Conservation (phyloP, 37 sponge, comb jelly and placozoan genomes). For the Spongilla lacustris region DNA sequence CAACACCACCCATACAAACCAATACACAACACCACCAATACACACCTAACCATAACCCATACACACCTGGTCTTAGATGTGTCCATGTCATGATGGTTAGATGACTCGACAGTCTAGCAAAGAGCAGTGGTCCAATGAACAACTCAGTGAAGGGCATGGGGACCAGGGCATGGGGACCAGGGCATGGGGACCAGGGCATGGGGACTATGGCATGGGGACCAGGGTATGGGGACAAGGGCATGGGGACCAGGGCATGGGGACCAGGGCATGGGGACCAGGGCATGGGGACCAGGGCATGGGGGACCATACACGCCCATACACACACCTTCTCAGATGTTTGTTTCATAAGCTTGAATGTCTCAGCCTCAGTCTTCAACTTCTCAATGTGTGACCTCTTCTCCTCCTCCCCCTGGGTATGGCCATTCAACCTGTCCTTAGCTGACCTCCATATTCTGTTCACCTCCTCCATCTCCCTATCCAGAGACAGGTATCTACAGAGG, state of each 20-base stretch:
- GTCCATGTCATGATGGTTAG: neutral
- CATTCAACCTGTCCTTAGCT: conserved; percentile 58
- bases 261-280: no score
- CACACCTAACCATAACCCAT: no score
- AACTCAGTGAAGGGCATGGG: no score
- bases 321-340: neutral
- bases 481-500: conserved; percentile 51
- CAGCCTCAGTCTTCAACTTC: conserved; percentile 67
- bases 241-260: no score
- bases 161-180: no score
- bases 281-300: no score
- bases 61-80: neutral
- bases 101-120: neutral
- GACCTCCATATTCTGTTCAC: conserved; percentile 63
- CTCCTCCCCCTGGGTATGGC: conserved; percentile 27
- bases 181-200: no score
- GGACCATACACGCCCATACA: neutral
- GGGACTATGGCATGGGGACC: no score
- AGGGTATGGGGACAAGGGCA: no score
- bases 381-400: conserved; percentile 49
- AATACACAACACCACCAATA: no score
- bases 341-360: conserved; percentile 53
- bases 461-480: conserved; percentile 83
- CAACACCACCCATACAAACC: no score
- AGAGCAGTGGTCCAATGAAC: neutral